Evolutionary conservation across 2,797 vertebrate genomes (phyloP).

Genomic region (Triplophysa bombifrons): DNA sequence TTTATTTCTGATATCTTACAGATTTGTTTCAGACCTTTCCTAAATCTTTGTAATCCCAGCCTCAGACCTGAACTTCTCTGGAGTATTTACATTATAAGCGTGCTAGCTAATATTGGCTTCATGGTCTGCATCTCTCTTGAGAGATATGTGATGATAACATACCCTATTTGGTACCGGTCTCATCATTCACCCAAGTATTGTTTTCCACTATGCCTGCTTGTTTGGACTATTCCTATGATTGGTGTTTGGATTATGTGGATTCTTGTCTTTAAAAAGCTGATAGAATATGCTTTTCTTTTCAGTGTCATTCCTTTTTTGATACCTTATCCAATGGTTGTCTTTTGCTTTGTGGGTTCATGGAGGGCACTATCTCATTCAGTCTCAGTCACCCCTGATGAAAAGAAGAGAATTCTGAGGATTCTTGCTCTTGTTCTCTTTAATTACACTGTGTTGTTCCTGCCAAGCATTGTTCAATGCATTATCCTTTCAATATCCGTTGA

Average conservation of each 20-base stretch:
- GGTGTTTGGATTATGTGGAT: neutral
- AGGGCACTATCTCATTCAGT: slow-evolving; percentile 43
- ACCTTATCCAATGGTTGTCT: slow-evolving; percentile 52
- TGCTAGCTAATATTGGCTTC: slow-evolving; percentile 41
- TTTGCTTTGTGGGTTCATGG: slow-evolving; percentile 41
- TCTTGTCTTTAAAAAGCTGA: neutral
- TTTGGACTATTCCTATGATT: slow-evolving; percentile 22
- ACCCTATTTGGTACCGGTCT: slow-evolving; percentile 55
- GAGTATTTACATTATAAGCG: slow-evolving; percentile 4
- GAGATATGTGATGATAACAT: slow-evolving; percentile 54
- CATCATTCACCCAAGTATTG: slow-evolving; percentile 32
- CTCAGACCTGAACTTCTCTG: neutral
- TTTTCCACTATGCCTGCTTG: slow-evolving; percentile 1
- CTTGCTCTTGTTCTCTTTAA: slow-evolving; percentile 46
- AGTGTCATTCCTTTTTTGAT: slow-evolving; percentile 17
- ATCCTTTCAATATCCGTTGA: neutral
- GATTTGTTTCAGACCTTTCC: slow-evolving; percentile 22
- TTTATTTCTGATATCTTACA: slow-evolving; percentile 54
- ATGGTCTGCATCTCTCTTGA: slow-evolving; percentile 54
- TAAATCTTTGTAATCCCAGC: neutral
- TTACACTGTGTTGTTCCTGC: slow-evolving; percentile 47
- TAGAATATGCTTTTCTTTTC: neutral
- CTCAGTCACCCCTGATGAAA: slow-evolving; percentile 39
- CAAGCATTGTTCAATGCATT: neutral
- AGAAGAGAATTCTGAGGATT: slow-evolving; percentile 45